phyloP scores from a whole-genome alignment of 2,888 invertebrate species.

The Noctua janthe region DNA sequence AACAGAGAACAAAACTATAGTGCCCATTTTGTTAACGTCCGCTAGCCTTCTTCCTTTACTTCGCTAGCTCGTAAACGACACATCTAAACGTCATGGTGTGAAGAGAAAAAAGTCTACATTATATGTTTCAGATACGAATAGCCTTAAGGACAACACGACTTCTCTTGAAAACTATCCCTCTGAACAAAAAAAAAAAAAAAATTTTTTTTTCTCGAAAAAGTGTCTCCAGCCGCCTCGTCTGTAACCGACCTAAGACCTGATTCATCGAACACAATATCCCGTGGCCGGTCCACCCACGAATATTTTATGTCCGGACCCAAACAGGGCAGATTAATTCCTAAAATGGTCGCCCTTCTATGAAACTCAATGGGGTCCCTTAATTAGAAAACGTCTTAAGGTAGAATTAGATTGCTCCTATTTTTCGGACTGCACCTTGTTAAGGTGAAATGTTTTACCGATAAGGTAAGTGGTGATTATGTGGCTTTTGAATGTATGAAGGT shows the following conservation, averaged over 20 bases:
- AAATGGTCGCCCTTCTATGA: conserved; percentile 55
- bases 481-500: conserved; percentile 46
- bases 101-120: background rate
- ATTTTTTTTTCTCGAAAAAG: background rate
- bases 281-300: conserved; percentile 41
- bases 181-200: background rate
- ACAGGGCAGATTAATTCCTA: conserved; percentile 66
- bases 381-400: conserved; percentile 66
- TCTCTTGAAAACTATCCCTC: background rate
- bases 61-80: background rate
- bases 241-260: conserved; percentile 30
- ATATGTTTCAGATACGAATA: background rate
- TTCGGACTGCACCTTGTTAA: conserved; percentile 42
- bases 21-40: background rate
- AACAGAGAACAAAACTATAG: background rate
- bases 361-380: conserved; percentile 62
- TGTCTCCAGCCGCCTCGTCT: background rate
- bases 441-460: conserved; percentile 42
- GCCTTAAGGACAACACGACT: background rate
- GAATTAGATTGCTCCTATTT: conserved; percentile 51
- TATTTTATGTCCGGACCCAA: conserved; percentile 64
- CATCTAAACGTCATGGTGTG: background rate
- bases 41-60: background rate
- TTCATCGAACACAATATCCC: conserved; percentile 56
- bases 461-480: conserved; percentile 40